phyloP scores from a whole-genome alignment of 2,888 invertebrate genomes.

The Caenorhabditis sinica region DNA sequence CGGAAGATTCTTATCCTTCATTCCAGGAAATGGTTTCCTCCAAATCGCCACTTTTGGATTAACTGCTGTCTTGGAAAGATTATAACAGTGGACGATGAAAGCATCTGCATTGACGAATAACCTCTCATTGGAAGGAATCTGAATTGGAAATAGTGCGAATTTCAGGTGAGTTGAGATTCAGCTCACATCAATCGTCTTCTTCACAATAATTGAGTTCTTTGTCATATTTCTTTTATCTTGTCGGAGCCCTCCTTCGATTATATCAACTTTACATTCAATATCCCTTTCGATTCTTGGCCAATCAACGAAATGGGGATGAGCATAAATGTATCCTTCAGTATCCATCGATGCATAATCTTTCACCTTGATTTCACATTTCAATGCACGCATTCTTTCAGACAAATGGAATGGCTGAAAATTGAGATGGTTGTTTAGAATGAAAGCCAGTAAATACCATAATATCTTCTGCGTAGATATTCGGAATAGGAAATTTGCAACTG shows the following conservation, averaged over 20 bases:
- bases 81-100: slow-evolving; percentile 66
- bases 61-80: slow-evolving; percentile 37
- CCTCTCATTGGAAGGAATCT: slow-evolving; percentile 61
- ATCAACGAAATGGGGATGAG: slow-evolving; percentile 56
- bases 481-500: slow-evolving; percentile 67
- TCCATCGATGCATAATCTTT: slow-evolving; percentile 64
- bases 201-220: slow-evolving; percentile 38
- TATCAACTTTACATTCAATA: slow-evolving; percentile 53
- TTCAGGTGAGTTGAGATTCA: too few species aligned
- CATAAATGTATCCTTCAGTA: slow-evolving; percentile 61
- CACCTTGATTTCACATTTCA: slow-evolving; percentile 63
- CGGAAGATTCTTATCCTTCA: slow-evolving; percentile 59
- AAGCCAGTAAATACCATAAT: slow-evolving; percentile 23
- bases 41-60: slow-evolving; percentile 47
- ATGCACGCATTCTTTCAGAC: slow-evolving; percentile 57
- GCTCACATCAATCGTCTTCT: slow-evolving; percentile 46
- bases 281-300: slow-evolving; percentile 52
- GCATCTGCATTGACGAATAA: slow-evolving; percentile 70
- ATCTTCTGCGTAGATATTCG: slow-evolving; percentile 62
- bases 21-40: slow-evolving; percentile 69
- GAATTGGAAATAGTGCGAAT: too few species aligned
- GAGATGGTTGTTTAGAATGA: background rate
- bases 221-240: slow-evolving; percentile 41
- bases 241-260: slow-evolving; percentile 71
- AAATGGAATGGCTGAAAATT: slow-evolving; percentile 28